Evolutionary conservation across 2,797 vertebrate species (phyloP).

Genomic region (Enteromius paludinosus): DNA sequence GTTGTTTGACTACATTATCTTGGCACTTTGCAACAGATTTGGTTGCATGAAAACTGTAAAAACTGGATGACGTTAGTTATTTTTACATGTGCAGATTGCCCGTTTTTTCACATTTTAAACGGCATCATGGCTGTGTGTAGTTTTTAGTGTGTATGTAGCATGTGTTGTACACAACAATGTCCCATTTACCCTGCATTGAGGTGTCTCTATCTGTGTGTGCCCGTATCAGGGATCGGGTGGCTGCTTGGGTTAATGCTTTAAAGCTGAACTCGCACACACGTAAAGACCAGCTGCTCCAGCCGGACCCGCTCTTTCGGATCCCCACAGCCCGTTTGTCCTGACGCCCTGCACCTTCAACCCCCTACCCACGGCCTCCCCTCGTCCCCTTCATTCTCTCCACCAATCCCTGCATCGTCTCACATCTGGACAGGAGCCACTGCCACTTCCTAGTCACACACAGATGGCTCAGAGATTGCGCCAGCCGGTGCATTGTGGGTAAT

Average conservation of each 20-base stretch:
- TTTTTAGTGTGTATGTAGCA: neutral
- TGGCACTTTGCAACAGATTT: neutral
- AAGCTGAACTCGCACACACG: constrained; percentile 77
- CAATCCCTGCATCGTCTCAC: constrained; percentile 75
- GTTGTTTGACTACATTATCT: too few species aligned
- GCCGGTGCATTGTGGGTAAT: constrained; percentile 65
- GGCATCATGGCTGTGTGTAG: neutral
- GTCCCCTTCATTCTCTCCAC: constrained; percentile 14
- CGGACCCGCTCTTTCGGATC: constrained; percentile 60
- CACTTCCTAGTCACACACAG: constrained; percentile 72
- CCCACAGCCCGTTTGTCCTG: constrained; percentile 43
- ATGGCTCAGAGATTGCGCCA: constrained; percentile 68
- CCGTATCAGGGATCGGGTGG: constrained; percentile 62
- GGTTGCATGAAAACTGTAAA: neutral
- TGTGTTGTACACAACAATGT: neutral
- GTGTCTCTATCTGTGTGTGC: constrained; percentile 45
- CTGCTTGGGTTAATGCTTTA: constrained; percentile 77
- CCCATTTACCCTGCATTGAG: constrained; percentile 3
- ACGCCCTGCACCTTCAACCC: constrained; percentile 44
- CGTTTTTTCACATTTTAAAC: neutral
- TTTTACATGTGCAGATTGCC: neutral
- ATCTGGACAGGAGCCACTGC: constrained; percentile 86
- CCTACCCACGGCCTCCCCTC: neutral
- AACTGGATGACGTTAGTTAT: neutral
- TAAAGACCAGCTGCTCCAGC: constrained; percentile 61